These are phyloP conservation scores for Coluber constrictor DNA, from an alignment of 2,797 vertebrate genomes.

Conservation along the genomic window DNA sequence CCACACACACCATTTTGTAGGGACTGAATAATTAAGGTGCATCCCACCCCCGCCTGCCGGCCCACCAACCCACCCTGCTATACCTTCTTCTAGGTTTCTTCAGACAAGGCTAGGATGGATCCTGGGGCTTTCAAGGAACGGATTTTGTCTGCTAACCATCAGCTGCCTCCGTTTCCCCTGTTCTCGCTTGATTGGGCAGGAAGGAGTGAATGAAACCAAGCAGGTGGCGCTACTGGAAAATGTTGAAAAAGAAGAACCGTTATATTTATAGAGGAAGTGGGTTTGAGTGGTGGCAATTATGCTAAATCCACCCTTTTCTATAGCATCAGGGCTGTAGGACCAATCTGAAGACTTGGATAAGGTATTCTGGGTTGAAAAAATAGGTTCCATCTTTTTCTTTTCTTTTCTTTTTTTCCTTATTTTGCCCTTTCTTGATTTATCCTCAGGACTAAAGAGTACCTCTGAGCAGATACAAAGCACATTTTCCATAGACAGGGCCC, in stretches of 20 bases:
- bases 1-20: not conserved
- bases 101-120: not conserved
- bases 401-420: too few species aligned
- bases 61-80: not conserved
- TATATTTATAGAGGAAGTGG: constrained; percentile 29
- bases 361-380: not conserved
- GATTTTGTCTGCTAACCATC: not conserved
- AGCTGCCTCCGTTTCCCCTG: not conserved
- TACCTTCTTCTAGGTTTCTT: constrained; percentile 13
- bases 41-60: not conserved
- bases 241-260: constrained; percentile 8
- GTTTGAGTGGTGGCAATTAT: not conserved
- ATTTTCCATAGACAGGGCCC: too few species aligned
- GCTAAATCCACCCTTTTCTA: not conserved
- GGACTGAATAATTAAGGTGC: not conserved
- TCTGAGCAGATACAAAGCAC: not conserved
- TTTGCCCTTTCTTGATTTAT: not conserved
- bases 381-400: too few species aligned
- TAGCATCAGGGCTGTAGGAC: not conserved
- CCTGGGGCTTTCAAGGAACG: not conserved
- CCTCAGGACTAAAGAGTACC: not conserved
- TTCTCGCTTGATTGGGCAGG: not conserved
- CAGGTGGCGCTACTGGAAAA: not conserved
- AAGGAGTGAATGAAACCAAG: not conserved
- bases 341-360: not conserved